Percentiles rank a stretch among this genome's conserved stretches.
Conservation (phyloP, 2,113 vertebrate genomes). For the Alligator sinensis region DNA sequence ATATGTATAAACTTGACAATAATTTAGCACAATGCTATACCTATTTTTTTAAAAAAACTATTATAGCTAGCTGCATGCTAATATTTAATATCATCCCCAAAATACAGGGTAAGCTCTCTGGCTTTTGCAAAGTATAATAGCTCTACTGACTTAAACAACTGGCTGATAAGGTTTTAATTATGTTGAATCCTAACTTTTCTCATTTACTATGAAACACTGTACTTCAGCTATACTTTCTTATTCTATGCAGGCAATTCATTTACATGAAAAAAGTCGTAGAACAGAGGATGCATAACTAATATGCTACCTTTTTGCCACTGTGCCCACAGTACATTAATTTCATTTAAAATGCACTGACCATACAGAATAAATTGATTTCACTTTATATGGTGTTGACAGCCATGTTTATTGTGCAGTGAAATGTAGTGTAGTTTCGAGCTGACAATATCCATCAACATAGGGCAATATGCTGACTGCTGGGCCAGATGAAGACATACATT, state of each 20-base stretch:
- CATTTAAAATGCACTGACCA: constrained; percentile 99
- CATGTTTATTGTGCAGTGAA: constrained; percentile 99
- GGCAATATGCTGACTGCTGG: constrained; percentile 98
- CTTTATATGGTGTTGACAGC: constrained; percentile 98
- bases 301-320: constrained; percentile 87
- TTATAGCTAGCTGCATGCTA: neutral
- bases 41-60: neutral
- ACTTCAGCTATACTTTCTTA: neutral
- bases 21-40: constrained; percentile 51
- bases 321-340: constrained; percentile 98
- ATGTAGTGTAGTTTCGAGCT: constrained; percentile 95
- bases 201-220: neutral
- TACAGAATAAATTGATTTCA: constrained; percentile 99
- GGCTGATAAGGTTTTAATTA: neutral
- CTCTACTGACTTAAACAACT: neutral
- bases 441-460: constrained; percentile 98
- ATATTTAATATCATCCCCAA: constrained; percentile 38
- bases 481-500: constrained; percentile 99
- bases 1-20: constrained; percentile 44
- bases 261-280: constrained; percentile 68
- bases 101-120: constrained; percentile 4
- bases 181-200: constrained; percentile 1
- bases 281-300: constrained; percentile 88
- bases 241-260: constrained; percentile 31
- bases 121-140: neutral